These are phyloP conservation scores for Nerophis lumbriciformis DNA, from an alignment of 2,113 vertebrate genomes.

Conservation along the genomic window DNA sequence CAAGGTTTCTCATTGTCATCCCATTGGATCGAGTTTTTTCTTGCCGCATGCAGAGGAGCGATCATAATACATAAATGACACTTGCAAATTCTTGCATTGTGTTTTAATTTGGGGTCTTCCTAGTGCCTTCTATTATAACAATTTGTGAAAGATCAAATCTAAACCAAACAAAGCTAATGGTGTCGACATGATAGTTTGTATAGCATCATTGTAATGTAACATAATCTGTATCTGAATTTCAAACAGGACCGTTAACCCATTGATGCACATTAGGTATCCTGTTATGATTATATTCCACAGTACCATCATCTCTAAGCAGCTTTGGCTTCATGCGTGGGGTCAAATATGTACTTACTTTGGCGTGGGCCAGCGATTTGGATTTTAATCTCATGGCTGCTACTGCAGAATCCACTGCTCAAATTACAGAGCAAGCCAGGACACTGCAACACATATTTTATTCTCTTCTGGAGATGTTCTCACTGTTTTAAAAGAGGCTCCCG, in stretches of 20 bases:
- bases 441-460: conserved; percentile 6
- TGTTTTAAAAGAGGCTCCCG: not conserved
- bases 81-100: no score
- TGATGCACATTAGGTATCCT: not conserved
- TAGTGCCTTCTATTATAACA: no score
- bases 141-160: no score
- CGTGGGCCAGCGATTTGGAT: conserved; percentile 55
- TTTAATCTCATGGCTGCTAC: conserved; percentile 60
- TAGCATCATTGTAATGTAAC: not conserved
- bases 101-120: no score
- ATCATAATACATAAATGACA: no score
- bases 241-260: not conserved
- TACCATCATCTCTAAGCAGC: conserved; percentile 18
- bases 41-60: no score
- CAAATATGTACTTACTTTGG: conserved; percentile 55
- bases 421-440: conserved; percentile 24
- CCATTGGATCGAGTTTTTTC: no score
- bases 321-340: conserved; percentile 37
- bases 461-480: conserved; percentile 13
- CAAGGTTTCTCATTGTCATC: no score
- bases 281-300: not conserved
- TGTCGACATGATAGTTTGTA: conserved; percentile 5
- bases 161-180: conserved; percentile 9
- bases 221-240: no score
- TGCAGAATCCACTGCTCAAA: conserved; percentile 41